Base-by-base conservation (phyloP, 1,140 invertebrate species). In the Aphelenchoides besseyi region DNA sequence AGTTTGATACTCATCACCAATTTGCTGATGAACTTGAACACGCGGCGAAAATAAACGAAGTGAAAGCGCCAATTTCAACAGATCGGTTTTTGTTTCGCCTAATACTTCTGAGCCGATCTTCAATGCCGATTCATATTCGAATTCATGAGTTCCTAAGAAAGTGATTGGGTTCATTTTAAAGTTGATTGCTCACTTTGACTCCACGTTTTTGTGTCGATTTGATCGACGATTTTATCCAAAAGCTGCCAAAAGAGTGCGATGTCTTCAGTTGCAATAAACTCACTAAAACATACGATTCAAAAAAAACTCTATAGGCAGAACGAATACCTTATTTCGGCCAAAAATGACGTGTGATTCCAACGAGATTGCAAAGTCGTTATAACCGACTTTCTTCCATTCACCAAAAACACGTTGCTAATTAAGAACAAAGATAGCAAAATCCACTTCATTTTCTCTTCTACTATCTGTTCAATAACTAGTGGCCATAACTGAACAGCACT, bases 291-390 rank as follows among this genome's bases (percentile, higher is more conserved):
- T 29, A n/a, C 16, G 3, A 30, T 37, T 32, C 3, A 35, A 55
- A 64, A 32, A 37, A 35, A 62, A 16, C 35, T 12, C 37, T 23
- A 30, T 16, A 73, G 16, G 16, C 2, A 29, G 36, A 75, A 26
- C 35, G n/a, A n/a, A n/a, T 54, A 83, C 80, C 80, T 84, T 3
- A 81, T 76, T 71, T 83, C 82, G 0, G 82, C 82, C 35, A 83
- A 33, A 29, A 83, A 75, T 12, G 81, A 83, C 3, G 82, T 83
- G 16, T 83, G 79, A 16, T 70, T 41, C 82, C 82, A 83, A 57
- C 76, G 75, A 12, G 82, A 69, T 29, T 77, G 69, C 9, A 83
- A 68, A 2, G 79, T 79, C 5, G 71, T 78, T 28, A 70, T 76
- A 18, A 83, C 81, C 3, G 52, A 35, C 68, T 82, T 82, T 61